These are phyloP conservation scores for Sinocyclocheilus anshuiensis DNA, from an alignment of 2,113 vertebrate genomes.

Conservation along the genomic window DNA sequence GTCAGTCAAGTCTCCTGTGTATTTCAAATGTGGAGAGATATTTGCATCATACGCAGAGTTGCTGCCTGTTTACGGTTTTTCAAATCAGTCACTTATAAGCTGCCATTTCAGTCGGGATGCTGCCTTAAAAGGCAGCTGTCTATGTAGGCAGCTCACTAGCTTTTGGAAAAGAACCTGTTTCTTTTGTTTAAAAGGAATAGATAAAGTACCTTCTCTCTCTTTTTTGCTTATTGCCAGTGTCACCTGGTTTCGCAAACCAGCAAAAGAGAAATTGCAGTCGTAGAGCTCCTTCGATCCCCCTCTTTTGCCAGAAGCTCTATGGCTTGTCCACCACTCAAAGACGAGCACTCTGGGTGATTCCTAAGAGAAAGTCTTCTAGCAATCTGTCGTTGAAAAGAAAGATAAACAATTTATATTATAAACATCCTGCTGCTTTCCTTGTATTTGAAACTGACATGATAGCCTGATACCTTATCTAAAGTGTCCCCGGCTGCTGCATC, in stretches of 20 bases:
- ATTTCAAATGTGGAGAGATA: too few species aligned
- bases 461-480: conserved; percentile 85
- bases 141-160: neutral
- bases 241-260: conserved; percentile 80
- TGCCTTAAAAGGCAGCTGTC: neutral
- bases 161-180: neutral
- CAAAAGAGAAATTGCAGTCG: conserved; percentile 92
- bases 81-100: too few species aligned
- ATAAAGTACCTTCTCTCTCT: conserved; percentile 84
- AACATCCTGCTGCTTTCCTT: neutral
- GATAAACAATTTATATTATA: neutral
- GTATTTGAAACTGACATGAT: neutral
- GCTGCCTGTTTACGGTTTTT: too few species aligned
- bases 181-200: neutral
- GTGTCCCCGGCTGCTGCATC: conserved; percentile 91
- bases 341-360: conserved; percentile 80
- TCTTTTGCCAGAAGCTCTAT: conserved; percentile 85
- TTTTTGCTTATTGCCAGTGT: conserved; percentile 74
- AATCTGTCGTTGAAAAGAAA: conserved; percentile 74
- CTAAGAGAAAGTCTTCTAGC: conserved; percentile 86
- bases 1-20: too few species aligned
- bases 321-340: conserved; percentile 87
- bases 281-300: conserved; percentile 73
- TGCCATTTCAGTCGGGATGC: neutral
- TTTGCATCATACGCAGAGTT: too few species aligned